Percentiles rank a stretch among this genome's conserved stretches.
These are phyloP conservation scores for Chymomyza procnemis DNA, from an alignment of 2,888 invertebrate genomes.

Conservation along the genomic window DNA sequence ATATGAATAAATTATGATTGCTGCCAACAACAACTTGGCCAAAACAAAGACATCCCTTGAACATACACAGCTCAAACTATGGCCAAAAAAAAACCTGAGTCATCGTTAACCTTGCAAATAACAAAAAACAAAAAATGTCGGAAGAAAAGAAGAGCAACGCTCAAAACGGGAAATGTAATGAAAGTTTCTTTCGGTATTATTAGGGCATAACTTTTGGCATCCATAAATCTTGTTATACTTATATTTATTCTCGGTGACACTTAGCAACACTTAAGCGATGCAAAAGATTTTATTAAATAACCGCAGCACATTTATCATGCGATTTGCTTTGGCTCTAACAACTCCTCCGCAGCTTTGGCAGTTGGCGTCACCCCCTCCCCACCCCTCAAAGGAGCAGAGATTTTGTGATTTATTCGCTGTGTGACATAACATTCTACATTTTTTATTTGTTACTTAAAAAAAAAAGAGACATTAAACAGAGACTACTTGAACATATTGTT, in stretches of 20 bases:
- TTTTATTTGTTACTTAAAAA: too few species aligned
- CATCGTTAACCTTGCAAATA: constrained; percentile 51
- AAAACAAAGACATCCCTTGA: constrained; percentile 65
- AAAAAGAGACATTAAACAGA: too few species aligned
- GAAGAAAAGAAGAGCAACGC: constrained; percentile 2
- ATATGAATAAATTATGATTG: constrained; percentile 65
- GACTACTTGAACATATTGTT: too few species aligned
- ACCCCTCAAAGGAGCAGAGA: constrained; percentile 19
- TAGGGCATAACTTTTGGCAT: constrained; percentile 62
- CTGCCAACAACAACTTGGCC: constrained; percentile 49
- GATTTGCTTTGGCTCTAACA: constrained; percentile 61
- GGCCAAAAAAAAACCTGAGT: constrained; percentile 64
- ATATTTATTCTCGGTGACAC: constrained; percentile 59
- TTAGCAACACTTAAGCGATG: constrained; percentile 72
- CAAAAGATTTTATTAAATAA: constrained; percentile 69
- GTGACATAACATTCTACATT: too few species aligned
- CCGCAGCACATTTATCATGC: constrained; percentile 60
- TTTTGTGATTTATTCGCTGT: not conserved
- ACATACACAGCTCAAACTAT: constrained; percentile 7
- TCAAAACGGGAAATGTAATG: not conserved
- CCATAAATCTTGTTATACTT: constrained; percentile 67
- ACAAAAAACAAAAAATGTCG: constrained; percentile 17
- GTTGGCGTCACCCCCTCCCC: too few species aligned
- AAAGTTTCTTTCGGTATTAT: constrained; percentile 57
- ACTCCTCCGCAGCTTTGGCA: constrained; percentile 62